Evolutionary conservation across 2,888 invertebrate genomes (phyloP), one percentile per base, ranked within the genome.

Genomic region (Meiosimyza platycephala): DNA sequence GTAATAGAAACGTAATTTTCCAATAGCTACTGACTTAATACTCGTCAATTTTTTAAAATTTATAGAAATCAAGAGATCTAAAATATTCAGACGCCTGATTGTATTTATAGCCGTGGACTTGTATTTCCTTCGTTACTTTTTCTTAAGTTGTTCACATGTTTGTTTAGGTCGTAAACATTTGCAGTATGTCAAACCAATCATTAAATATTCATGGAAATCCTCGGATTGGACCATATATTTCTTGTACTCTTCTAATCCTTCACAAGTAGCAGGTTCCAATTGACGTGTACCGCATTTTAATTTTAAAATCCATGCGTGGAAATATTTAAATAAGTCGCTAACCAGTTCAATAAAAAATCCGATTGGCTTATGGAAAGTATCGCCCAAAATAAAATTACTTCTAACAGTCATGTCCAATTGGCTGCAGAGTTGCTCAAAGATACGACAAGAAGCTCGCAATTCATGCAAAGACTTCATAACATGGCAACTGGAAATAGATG

Each of bases 321-420:
- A 80, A 71, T 80, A 85, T 69, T 85, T 82, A 16, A 85, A 85
- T 3, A 84, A 74, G 69, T 85, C 84, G 18, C 71, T 77, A 9
- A 80, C 72, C 76, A 84, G 78, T 28, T 78, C 79, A 48, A 82
- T 81, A 71, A 82, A 84, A 40, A 68, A 73, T 12, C 76, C 40
- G 48, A 84, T 79, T 48, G 80, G 80, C 40, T 79, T 80, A 68
- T 85, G 84, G 57, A 79, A 76, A 9, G 77, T 74, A 57, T 85
- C 85, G 5, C 84, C 84, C 22, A 76, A 2, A 9, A 84, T 78
- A n/a, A 85, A 79, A 0, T 81, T 77, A 28, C 81, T 84, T 59
- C 81, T 77, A 28, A 69, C 60, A 4, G 28, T 74, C 72, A 76
- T 79, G 59, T 84, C 78, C 63, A 85, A 67, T 9, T 78, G 71